Base-by-base conservation (phyloP, 2,797 vertebrate genomes). In the Pangasius krempfi region DNA sequence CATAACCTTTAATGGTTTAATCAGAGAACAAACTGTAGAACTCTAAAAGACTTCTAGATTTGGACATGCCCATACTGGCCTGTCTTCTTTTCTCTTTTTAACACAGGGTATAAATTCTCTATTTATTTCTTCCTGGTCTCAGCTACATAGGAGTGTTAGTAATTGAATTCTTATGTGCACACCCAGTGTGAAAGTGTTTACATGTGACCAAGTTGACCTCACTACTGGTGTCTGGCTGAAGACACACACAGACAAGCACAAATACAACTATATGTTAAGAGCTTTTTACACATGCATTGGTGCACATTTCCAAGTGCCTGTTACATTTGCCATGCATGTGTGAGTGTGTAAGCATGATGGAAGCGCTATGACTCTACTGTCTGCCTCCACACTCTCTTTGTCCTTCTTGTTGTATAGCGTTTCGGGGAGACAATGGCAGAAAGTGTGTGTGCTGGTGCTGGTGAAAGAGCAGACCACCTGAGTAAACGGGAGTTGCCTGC, bases 381-480 rank as follows among this genome's bases (percentile, higher is more conserved):
- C 79, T 92, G 92, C 91, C 92, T 92, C 92, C 44, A n/a, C 40
- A 84, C 73, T 52, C 25, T 88, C 72, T 87, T 66, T 90, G 84
- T 86, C 75, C 85, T 84, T 60, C 80, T 54, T 72, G 66, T 78
- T 87, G 44, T 66, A 56, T n/a, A 75, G 50, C 18, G 16, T 87
- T 87, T 70, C 3, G 22, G 22, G 27, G 64, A 87, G 73, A 89
- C 75, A 89, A 78, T 76, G 81, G 81, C 79, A 16, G 47, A 54
- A 84, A 54, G 56, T 44, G 12, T 62, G 7, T 47, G 84, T 86
- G 81, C 56, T 54, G 33, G 58, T 47, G 54, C n/a, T 76, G 89
- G 90, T 95, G 94, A 95, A 93, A 92, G 94, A 95, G 93, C 90
- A 93, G 92, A 91, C 94, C 96, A 96, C 95, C 95, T 96, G 95